Evolutionary conservation across 2,888 invertebrate species (phyloP), one percentile per base, ranked within the genome.

Genomic region (Ferdinandea cuprea): DNA sequence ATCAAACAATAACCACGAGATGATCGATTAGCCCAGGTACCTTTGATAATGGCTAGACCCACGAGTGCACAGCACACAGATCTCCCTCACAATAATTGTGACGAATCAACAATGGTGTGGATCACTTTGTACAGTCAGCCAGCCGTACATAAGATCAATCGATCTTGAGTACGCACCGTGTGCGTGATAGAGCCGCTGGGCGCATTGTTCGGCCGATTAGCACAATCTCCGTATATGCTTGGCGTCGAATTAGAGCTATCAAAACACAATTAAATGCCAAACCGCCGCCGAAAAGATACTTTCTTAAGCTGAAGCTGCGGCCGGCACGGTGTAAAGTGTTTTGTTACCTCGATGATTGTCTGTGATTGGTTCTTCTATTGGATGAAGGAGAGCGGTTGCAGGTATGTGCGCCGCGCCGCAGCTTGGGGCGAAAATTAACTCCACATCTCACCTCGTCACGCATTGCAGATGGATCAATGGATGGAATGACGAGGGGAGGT

Each of bases 201-300:
- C 37, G 46, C 68, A 61, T 63, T 73, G 56, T 73, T 73, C 56
- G 54, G 11, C 68, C 83, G 83, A 83, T 83, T 83, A 83, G 83
- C 83, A 78, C 72, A 68, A 68, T 73, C 63, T 71, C 78, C 66
- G 56, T 50, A 66, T 30, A 61, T 63, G 61, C 72, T 72, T 73
- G 83, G 83, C 83, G 83, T 83, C 83, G 83, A 83, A 83, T 83
- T 83, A 83, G 83, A 83, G 78, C 83, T 83, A 83, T 83, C 83
- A 83, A 83, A 83, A 83, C 83, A 83, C 83, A 83, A 83, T 83
- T 83, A 83, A 83, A 78, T 68, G 83, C 72, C 78, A 72, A 83
- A 50, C 71, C 58, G 65, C 69, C 50, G 48, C 56, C 74, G 74
- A 74, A 74, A 66, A 66, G 65, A 56, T 54, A 54, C 35, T 21